Evolutionary conservation across 2,797 vertebrate species (phyloP).

Genomic region (Sternarchorhynchus goeldii): DNA sequence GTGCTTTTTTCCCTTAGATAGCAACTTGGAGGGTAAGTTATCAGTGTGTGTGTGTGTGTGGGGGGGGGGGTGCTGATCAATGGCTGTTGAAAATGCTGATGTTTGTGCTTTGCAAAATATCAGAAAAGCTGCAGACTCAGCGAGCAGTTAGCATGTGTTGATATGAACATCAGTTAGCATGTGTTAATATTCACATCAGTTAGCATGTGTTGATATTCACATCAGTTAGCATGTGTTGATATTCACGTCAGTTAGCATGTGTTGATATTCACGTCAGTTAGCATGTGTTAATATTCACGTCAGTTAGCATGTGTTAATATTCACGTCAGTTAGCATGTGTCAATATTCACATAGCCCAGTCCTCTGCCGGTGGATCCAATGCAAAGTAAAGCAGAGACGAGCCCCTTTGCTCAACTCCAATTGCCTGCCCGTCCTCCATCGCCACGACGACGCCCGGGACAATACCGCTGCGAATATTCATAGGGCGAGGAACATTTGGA

Average conservation of each 20-base stretch:
- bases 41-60: constrained; percentile 1
- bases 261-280: too few species aligned
- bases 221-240: constrained; percentile 25
- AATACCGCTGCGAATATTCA: constrained; percentile 29
- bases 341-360: constrained; percentile 68
- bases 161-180: too few species aligned
- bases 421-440: constrained; percentile 55
- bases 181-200: too few species aligned
- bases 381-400: constrained; percentile 58
- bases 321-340: constrained; percentile 60
- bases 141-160: constrained; percentile 53
- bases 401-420: constrained; percentile 36
- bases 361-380: constrained; percentile 69
- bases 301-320: too few species aligned
- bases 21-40: neutral
- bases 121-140: constrained; percentile 67
- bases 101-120: constrained; percentile 57
- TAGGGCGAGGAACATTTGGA: neutral
- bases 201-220: constrained; percentile 67
- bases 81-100: constrained; percentile 64
- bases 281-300: too few species aligned
- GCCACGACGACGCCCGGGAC: constrained; percentile 47
- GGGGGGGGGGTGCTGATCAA: neutral
- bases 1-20: too few species aligned
- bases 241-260: too few species aligned